Base-by-base conservation (phyloP, 2,888 invertebrate genomes). In the Geophilus truncorum region DNA sequence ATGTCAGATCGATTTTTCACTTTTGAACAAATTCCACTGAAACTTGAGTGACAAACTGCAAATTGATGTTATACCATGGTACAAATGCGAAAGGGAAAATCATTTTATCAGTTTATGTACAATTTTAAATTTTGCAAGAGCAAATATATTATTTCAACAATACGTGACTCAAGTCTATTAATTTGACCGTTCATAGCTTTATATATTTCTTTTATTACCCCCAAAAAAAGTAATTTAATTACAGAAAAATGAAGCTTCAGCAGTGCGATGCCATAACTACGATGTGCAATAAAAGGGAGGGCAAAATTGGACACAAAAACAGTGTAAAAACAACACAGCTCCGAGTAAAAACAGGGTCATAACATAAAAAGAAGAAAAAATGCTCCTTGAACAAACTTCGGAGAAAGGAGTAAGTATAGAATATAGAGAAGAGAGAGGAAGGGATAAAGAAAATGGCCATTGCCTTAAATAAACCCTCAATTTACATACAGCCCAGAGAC, bases 391-490 rank as follows among this genome's bases (percentile, higher is more conserved):
- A n/a, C n/a, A n/a, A n/a, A 7, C 62, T 25, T 12, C 15, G 7
- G 23, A 12, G 9, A 32, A 32, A 6, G 32, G 9, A 32, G 9
- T 6, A 32, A 32, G 10, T 62, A 7, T 12, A 23, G 25, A 7
- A 15, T 0, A 12, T 12, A 25, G 1, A 62, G 23, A 23, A 45
- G 18, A 15, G 18, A 5, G 25, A 25, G 62, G 25, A 25, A 15
- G 25, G 28, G 62, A 28, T 45, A 45, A 40, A 45, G 18, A 5
- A 45, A 45, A 45, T 45, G 45, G 45, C 62, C 23, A 62, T 62
- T 62, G 62, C 62, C 62, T 62, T 62, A 62, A 62, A 62, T 45
- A 45, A 45, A 45, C 45, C 45, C 45, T n/a, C 45, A 45, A 45
- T 45, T 45, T 45, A 45, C 45, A 45, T 45, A 45, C 45, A 45